Conservation (phyloP, 2,888 invertebrate genomes). For the Drosophila yooni region DNA sequence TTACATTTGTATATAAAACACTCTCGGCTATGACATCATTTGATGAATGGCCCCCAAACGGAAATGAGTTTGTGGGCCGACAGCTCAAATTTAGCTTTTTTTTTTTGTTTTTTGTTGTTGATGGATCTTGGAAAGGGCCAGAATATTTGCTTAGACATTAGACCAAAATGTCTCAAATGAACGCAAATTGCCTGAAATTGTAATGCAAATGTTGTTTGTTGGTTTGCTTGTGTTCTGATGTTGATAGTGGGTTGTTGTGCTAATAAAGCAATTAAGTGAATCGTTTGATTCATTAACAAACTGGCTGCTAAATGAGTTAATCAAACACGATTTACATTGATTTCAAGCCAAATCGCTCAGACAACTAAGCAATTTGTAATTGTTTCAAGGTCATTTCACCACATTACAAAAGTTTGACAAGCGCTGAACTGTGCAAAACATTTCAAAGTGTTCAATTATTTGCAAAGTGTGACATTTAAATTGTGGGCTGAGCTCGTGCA, state of each 20-base stretch:
- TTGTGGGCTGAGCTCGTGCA: neutral
- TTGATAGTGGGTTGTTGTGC: constrained; percentile 12
- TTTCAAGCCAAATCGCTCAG: constrained; percentile 30
- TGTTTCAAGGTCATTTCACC: constrained; percentile 50
- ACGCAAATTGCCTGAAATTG: constrained; percentile 24
- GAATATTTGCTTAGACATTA: constrained; percentile 58
- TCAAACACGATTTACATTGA: constrained; percentile 62
- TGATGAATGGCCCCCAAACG: constrained; percentile 59
- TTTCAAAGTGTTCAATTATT: neutral
- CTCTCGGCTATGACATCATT: constrained; percentile 55
- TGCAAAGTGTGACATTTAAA: neutral
- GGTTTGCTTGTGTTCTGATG: constrained; percentile 10
- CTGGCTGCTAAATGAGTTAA: constrained; percentile 49
- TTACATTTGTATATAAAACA: constrained; percentile 14
- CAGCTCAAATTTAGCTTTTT: constrained; percentile 22
- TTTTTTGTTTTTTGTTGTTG: constrained; percentile 8
- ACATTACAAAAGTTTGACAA: neutral
- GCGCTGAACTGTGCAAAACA: constrained; percentile 14
- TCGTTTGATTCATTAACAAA: constrained; percentile 67
- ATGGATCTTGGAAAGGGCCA: constrained; percentile 24
- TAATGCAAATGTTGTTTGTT: constrained; percentile 35
- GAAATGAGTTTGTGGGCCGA: constrained; percentile 62
- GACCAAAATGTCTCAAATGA: constrained; percentile 19
- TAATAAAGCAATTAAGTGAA: constrained; percentile 72
- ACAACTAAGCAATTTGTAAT: constrained; percentile 21